Conservation (phyloP, 2,888 invertebrate species). For the Drosophila suboccidentalis region DNA sequence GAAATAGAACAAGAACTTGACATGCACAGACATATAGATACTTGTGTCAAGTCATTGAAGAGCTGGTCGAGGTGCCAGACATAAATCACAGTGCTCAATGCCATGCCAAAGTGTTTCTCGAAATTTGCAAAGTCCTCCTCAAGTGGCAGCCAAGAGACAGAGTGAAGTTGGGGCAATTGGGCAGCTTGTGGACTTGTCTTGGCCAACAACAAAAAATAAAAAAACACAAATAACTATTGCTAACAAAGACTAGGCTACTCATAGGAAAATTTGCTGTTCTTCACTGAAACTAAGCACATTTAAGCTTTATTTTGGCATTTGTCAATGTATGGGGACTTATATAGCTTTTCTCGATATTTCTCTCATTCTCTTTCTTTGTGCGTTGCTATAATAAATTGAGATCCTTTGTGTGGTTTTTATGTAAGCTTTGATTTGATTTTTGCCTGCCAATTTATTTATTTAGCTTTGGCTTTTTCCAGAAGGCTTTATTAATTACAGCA, state of each 20-base stretch:
- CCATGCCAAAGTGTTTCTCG: slow-evolving; percentile 36
- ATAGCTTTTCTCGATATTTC: slow-evolving; percentile 37
- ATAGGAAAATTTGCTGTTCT: slow-evolving; percentile 35
- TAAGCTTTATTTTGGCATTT: slow-evolving; percentile 79
- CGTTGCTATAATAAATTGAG: slow-evolving; percentile 71
- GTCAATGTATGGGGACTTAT: slow-evolving; percentile 76
- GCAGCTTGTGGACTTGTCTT: slow-evolving; percentile 43
- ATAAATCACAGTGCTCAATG: slow-evolving; percentile 69
- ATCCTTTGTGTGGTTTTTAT: slow-evolving; percentile 67
- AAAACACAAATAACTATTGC: slow-evolving; percentile 46
- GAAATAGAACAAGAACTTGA: slow-evolving; percentile 29
- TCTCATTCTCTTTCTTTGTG: neutral
- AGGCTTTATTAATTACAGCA: slow-evolving; percentile 22
- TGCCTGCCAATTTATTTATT: slow-evolving; percentile 60
- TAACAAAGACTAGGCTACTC: slow-evolving; percentile 46
- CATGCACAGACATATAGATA: slow-evolving; percentile 47
- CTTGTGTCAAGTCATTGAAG: slow-evolving; percentile 53
- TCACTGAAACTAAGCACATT: slow-evolving; percentile 69
- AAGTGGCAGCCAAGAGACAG: slow-evolving; percentile 24
- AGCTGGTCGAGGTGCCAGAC: slow-evolving; percentile 57
- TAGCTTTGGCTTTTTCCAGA: slow-evolving; percentile 17
- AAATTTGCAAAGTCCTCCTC: slow-evolving; percentile 42
- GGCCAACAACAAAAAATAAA: neutral
- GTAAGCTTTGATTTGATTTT: slow-evolving; percentile 73
- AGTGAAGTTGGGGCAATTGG: neutral